Percentiles rank a stretch among this genome's conserved stretches.
Evolutionary conservation across 1,140 invertebrate genomes (phyloP).

Genomic region (Pseudomyrmex cubaensis): DNA sequence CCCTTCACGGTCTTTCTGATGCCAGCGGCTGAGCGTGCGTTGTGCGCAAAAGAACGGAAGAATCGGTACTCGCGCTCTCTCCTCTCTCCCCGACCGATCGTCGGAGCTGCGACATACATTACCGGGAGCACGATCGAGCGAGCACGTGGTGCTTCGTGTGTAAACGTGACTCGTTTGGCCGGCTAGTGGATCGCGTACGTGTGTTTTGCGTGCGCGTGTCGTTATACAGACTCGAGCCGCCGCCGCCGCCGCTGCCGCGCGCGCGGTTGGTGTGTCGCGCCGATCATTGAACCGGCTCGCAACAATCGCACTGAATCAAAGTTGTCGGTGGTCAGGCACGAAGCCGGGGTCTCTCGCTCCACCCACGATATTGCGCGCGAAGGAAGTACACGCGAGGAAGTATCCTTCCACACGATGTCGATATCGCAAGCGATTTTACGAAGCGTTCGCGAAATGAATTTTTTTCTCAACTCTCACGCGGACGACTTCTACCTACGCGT

Average conservation of each 20-base stretch:
- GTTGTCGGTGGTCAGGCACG: conserved; percentile 82
- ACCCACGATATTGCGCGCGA: conserved; percentile 72
- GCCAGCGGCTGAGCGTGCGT: conserved; percentile 11
- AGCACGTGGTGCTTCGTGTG: conserved; percentile 66
- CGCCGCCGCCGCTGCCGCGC: conserved; percentile 32
- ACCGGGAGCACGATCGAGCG: conserved; percentile 58
- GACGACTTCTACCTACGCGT: conserved; percentile 42
- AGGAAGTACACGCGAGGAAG: conserved; percentile 9
- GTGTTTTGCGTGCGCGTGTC: conserved; percentile 59
- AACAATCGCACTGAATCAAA: conserved; percentile 80
- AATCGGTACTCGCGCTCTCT: too few species aligned
- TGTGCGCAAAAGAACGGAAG: neutral
- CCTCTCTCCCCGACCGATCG: conserved; percentile 18
- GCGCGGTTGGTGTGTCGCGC: conserved; percentile 61
- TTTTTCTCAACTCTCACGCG: conserved; percentile 30
- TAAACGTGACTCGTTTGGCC: conserved; percentile 67
- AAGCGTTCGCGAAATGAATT: conserved; percentile 52
- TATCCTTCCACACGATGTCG: neutral
- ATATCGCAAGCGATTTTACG: conserved; percentile 63
- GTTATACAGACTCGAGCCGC: conserved; percentile 26
- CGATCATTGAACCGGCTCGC: conserved; percentile 78
- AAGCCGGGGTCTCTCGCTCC: conserved; percentile 73
- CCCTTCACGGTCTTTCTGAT: conserved; percentile 18
- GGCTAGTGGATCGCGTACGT: conserved; percentile 53
- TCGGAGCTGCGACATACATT: neutral